A percentile compares a stretch with the other conserved stretches of the same genome.
Evolutionary conservation across 2,888 invertebrate genomes (phyloP).

Genomic region (Baronia brevicornis): DNA sequence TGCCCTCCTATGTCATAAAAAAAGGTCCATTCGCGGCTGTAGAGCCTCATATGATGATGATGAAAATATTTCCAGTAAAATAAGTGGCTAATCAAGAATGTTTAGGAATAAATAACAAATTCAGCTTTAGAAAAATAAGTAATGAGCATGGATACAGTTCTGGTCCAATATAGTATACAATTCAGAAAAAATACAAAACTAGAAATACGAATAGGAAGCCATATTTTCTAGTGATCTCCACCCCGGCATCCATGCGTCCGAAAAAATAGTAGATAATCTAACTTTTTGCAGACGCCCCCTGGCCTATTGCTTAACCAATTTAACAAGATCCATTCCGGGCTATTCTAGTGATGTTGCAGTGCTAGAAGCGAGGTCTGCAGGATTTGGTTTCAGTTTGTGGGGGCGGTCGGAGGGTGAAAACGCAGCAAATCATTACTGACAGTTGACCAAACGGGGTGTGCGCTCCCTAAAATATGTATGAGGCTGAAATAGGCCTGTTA

Average conservation of each 20-base stretch:
- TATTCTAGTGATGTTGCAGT: constrained; percentile 7
- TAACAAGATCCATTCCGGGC: constrained; percentile 23
- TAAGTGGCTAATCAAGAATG: too few relatives aligned
- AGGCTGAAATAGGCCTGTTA: constrained; percentile 68
- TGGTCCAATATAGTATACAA: constrained; percentile 20
- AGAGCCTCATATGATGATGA: too few relatives aligned
- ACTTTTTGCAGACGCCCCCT: constrained; percentile 68
- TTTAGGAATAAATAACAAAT: too few relatives aligned
- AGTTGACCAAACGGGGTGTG: constrained; percentile 73
- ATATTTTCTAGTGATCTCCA: constrained; percentile 68
- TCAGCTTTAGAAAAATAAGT: constrained; percentile 22
- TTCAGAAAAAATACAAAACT: constrained; percentile 39
- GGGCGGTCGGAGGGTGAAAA: constrained; percentile 62
- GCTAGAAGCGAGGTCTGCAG: constrained; percentile 25
- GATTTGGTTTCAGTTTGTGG: constrained; percentile 30
- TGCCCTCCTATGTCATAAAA: too few relatives aligned
- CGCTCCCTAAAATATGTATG: constrained; percentile 73
- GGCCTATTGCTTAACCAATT: constrained; percentile 34
- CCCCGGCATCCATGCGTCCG: constrained; percentile 63
- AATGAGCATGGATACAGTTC: constrained; percentile 25
- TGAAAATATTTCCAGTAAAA: too few relatives aligned
- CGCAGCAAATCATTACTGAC: constrained; percentile 75
- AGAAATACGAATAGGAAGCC: constrained; percentile 69
- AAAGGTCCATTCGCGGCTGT: too few relatives aligned
- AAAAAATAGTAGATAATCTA: constrained; percentile 73